Conservation (phyloP, 2,113 vertebrate species). For the Paralichthys olivaceus region DNA sequence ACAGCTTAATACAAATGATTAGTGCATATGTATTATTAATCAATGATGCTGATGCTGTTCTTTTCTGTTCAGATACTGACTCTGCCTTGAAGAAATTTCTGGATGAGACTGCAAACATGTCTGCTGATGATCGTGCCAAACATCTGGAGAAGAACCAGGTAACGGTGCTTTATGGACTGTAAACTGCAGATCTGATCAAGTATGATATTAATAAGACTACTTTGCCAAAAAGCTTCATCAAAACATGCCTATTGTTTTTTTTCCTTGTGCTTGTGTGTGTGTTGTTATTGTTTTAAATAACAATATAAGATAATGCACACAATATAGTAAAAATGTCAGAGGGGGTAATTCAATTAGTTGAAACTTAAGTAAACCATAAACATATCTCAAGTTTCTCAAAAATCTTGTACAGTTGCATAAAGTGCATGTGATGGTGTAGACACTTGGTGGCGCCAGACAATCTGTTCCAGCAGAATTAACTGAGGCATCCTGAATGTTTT, state of each 20-base stretch:
- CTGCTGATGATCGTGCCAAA: slow-evolving; percentile 91
- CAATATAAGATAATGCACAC: not conserved
- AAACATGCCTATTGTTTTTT: not conserved
- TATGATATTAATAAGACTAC: not conserved
- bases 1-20: not conserved
- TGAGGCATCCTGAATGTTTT: not conserved
- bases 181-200: not conserved
- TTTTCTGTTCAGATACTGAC: slow-evolving; percentile 78
- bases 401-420: not conserved
- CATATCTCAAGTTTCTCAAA: not conserved
- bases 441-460: slow-evolving; percentile 57
- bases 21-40: not conserved
- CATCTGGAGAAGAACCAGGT: slow-evolving; percentile 93
- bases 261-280: not conserved
- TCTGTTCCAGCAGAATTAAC: not conserved
- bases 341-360: not conserved
- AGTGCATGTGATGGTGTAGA: not conserved
- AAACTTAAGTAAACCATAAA: not conserved
- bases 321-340: not conserved
- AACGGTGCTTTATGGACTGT: not conserved
- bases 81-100: slow-evolving; percentile 94
- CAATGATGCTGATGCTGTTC: not conserved
- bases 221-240: not conserved
- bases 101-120: slow-evolving; percentile 88
- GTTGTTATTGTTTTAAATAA: not conserved